Evolutionary conservation across 2,888 invertebrate species (phyloP).

Genomic region (Sycophila texana): DNA sequence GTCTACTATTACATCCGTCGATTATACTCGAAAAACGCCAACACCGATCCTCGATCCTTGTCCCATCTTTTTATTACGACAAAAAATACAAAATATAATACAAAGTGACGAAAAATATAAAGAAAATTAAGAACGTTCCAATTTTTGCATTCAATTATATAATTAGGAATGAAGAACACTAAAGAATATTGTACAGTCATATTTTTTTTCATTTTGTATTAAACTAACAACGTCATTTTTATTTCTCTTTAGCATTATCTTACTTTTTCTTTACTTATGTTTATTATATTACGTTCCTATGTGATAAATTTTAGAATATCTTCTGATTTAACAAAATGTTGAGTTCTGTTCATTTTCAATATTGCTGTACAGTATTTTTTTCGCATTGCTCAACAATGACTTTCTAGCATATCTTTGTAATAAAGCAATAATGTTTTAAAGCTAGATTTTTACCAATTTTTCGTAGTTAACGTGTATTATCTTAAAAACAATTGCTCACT

Average conservation of each 20-base stretch:
- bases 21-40: slow-evolving; percentile 62
- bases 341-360: slow-evolving; percentile 17
- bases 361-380: slow-evolving; percentile 56
- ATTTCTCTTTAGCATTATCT: slow-evolving; percentile 9
- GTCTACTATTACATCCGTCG: slow-evolving; percentile 70
- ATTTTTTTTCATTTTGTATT: slow-evolving; percentile 32
- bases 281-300: slow-evolving; percentile 7
- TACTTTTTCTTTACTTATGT: slow-evolving; percentile 4
- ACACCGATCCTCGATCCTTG: slow-evolving; percentile 56
- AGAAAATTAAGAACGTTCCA: slow-evolving; percentile 50
- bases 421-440: slow-evolving; percentile 55
- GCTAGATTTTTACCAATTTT: slow-evolving; percentile 49
- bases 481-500: slow-evolving; percentile 35
- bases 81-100: slow-evolving; percentile 22
- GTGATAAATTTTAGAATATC: slow-evolving; percentile 3
- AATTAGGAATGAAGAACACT: slow-evolving; percentile 36
- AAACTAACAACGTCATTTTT: neutral
- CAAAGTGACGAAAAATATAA: slow-evolving; percentile 49
- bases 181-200: slow-evolving; percentile 56
- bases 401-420: slow-evolving; percentile 55
- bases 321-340: neutral
- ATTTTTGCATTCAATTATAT: slow-evolving; percentile 52
- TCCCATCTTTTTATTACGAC: slow-evolving; percentile 52
- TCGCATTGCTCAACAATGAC: slow-evolving; percentile 35
- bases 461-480: slow-evolving; percentile 44